Evolutionary conservation across 30 jellyfish, hydroid and myxozoan genomes (phyloP), one percentile per base, ranked within the genome.

Genomic region (Calvadosia cruxmelitensis): DNA sequence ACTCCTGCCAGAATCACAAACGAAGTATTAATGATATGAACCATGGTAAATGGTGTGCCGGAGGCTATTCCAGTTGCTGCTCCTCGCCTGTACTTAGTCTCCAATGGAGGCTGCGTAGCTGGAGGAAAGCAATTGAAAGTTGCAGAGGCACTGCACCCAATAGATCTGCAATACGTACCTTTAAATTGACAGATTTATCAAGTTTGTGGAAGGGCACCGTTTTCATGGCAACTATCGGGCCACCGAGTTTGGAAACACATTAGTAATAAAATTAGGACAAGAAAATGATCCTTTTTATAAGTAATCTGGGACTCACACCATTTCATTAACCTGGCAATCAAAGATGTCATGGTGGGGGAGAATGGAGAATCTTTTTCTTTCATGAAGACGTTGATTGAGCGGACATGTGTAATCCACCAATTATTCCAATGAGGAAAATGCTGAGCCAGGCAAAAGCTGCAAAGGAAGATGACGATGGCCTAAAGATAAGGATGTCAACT

Each of bases 41-140:
- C 57, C 20, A 42, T 42, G 57, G 57, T 42, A 42, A 42, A 42
- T 42, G 57, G 57, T n/a, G n/a, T n/a, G n/a, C n/a, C n/a, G n/a
- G n/a, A n/a, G n/a, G n/a, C n/a, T n/a, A n/a, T n/a, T n/a, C n/a
- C n/a, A n/a, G n/a, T n/a, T n/a, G n/a, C n/a, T n/a, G n/a, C n/a
- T n/a, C n/a, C n/a, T n/a, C n/a, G n/a, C n/a, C n/a, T n/a, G n/a
- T n/a, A n/a, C n/a, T n/a, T n/a, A n/a, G n/a, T n/a, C n/a, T n/a
- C n/a, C n/a, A n/a, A n/a, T n/a, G n/a, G n/a, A n/a, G n/a, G n/a
- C n/a, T n/a, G n/a, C n/a, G n/a, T n/a, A n/a, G n/a, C n/a, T n/a
- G n/a, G n/a, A n/a, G n/a, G n/a, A n/a, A n/a, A n/a, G n/a, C n/a
- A n/a, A n/a, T n/a, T n/a, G n/a, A n/a, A n/a, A n/a, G n/a, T n/a